These are phyloP conservation scores for Tricholauxania praeusta DNA, from an alignment of 2,888 invertebrate species.

Conservation along the genomic window DNA sequence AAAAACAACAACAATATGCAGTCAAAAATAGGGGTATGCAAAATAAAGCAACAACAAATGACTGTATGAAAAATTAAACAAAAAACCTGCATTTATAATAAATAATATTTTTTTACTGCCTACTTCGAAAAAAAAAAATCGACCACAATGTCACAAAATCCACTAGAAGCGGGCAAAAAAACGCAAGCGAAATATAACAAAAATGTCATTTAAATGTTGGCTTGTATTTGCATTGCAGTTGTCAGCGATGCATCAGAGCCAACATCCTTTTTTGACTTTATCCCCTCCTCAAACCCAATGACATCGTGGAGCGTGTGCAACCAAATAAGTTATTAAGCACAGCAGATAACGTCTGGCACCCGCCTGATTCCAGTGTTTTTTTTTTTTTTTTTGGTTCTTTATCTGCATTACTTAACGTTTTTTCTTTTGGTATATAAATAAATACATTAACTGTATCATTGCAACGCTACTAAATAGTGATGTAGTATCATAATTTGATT, in stretches of 20 bases:
- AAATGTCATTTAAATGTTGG: slow-evolving; percentile 31
- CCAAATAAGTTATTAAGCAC: too few species aligned
- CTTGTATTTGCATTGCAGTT: slow-evolving; percentile 19
- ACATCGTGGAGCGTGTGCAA: too few species aligned
- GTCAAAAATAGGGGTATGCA: too few species aligned
- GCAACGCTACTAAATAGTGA: too few species aligned
- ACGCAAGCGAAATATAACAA: neutral
- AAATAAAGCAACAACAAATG: neutral
- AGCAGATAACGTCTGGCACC: too few species aligned
- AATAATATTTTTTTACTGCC: slow-evolving; percentile 24
- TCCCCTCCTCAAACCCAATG: too few species aligned
- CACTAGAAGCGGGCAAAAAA: neutral
- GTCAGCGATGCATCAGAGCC: slow-evolving; percentile 13
- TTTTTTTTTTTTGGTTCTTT: too few species aligned
- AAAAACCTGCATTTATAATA: slow-evolving; percentile 32
- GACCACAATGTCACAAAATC: neutral
- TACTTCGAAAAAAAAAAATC: neutral
- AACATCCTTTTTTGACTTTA: slow-evolving; percentile 8
- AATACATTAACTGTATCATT: too few species aligned
- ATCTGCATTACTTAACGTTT: too few species aligned
- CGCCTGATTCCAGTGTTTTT: too few species aligned
- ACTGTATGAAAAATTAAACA: slow-evolving; percentile 9
- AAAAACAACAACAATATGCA: neutral
- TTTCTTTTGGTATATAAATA: too few species aligned
- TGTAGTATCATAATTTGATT: too few species aligned